Conservation (phyloP, 1,140 invertebrate genomes). For the Ceratina japonica region DNA sequence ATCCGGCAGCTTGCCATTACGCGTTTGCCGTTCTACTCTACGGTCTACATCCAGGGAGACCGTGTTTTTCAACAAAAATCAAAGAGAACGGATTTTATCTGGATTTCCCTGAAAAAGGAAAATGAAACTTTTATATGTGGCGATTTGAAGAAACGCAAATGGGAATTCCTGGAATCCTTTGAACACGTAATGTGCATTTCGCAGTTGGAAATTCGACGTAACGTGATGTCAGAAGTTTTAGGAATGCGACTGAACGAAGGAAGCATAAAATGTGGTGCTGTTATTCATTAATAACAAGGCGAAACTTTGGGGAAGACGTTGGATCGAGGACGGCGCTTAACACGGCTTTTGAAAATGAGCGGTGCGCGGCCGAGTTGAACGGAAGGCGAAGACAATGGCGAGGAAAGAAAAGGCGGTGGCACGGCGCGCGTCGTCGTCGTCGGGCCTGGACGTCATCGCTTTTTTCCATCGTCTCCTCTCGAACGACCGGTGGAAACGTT, state of each 20-base stretch:
- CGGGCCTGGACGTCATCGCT: slow-evolving; percentile 13
- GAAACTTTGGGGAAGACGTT: no score
- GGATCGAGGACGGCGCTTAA: not conserved
- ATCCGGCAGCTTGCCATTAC: slow-evolving; percentile 60
- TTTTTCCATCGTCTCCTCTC: slow-evolving; percentile 40
- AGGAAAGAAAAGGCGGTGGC: slow-evolving; percentile 34
- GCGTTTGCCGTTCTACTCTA: slow-evolving; percentile 52
- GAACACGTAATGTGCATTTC: no score
- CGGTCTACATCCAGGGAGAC: slow-evolving; percentile 5
- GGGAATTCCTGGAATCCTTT: no score
- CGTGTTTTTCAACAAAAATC: not conserved
- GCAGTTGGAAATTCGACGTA: no score
- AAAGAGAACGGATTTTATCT: no score
- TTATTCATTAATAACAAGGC: no score
- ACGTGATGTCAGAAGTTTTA: no score
- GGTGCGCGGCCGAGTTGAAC: slow-evolving; percentile 46
- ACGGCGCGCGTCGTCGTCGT: not conserved
- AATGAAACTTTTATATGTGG: no score
- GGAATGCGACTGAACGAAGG: no score
- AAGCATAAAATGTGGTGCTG: no score
- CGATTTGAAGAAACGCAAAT: no score
- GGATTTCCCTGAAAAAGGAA: no score
- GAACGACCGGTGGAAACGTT: slow-evolving; percentile 6
- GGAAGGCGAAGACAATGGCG: slow-evolving; percentile 47
- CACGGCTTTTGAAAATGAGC: slow-evolving; percentile 51